A percentile compares a stretch with the other conserved stretches of the same genome.
Conservation (phyloP, 2,888 invertebrate genomes). For the Melikaiella ostensackeni region DNA sequence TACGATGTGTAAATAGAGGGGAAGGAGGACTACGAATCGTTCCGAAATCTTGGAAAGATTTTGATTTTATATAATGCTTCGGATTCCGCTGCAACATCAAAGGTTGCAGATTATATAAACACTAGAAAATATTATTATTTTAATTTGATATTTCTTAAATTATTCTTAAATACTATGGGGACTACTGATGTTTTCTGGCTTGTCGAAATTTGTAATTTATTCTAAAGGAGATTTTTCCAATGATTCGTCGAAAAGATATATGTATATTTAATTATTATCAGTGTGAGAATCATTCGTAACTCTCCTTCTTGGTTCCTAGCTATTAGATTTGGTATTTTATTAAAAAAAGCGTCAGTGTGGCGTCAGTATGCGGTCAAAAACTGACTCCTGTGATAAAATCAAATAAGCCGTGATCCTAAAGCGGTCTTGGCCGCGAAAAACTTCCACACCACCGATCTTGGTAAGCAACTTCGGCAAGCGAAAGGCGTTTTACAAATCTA, state of each 20-base stretch:
- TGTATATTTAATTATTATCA: constrained; percentile 11
- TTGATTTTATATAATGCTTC: constrained; percentile 6
- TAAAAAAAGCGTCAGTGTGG: constrained; percentile 59
- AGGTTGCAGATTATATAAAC: not conserved
- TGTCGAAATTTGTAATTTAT: not conserved
- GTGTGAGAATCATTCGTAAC: constrained; percentile 52
- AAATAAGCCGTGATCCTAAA: constrained; percentile 61
- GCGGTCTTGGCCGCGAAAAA: constrained; percentile 58
- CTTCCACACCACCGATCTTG: constrained; percentile 46
- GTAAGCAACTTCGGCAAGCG: constrained; percentile 45
- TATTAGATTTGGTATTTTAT: constrained; percentile 57
- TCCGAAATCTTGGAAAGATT: constrained; percentile 31
- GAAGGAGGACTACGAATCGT: constrained; percentile 39
- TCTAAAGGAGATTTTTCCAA: not conserved
- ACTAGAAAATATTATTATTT: not conserved
- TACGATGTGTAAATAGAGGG: constrained; percentile 58
- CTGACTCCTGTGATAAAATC: constrained; percentile 75
- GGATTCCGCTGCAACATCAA: constrained; percentile 18
- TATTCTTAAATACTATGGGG: not conserved
- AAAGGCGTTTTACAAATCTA: constrained; percentile 71
- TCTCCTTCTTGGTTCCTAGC: constrained; percentile 56
- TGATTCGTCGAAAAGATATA: not conserved
- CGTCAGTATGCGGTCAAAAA: constrained; percentile 62
- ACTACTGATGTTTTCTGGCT: not conserved
- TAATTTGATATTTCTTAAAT: constrained; percentile 6